These are phyloP conservation scores for Rhineura floridana DNA, from an alignment of 2,113 vertebrate species.

Conservation along the genomic window DNA sequence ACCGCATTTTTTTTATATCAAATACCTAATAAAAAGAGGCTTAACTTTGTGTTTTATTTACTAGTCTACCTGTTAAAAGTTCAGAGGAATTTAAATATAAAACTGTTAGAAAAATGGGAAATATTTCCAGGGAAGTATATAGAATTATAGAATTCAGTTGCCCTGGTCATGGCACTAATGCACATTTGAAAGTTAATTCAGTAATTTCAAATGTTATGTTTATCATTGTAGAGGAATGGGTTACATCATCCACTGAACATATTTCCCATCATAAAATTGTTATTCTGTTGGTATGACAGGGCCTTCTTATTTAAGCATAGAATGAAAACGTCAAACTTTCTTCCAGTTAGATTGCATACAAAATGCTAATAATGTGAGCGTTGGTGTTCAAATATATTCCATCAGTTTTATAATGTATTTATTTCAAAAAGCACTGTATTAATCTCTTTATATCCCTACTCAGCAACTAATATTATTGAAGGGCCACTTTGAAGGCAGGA, in stretches of 20 bases:
- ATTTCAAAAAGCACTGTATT: slow-evolving; percentile 7
- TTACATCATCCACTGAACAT: not conserved
- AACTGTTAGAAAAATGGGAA: not conserved
- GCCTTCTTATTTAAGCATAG: not conserved
- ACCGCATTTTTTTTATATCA: not conserved
- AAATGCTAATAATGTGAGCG: not conserved
- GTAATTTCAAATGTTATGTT: not conserved
- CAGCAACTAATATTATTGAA: not conserved
- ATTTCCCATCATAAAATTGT: not conserved
- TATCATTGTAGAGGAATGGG: not conserved
- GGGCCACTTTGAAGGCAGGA: not conserved
- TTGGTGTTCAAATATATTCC: not conserved
- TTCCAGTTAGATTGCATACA: not conserved
- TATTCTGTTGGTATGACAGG: not conserved
- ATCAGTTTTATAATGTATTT: not conserved
- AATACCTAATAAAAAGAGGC: slow-evolving; percentile 31
- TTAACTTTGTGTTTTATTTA: not conserved
- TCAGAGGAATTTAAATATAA: slow-evolving; percentile 4
- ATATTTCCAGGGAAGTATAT: not conserved
- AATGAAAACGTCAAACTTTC: not conserved
- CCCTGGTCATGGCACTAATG: not conserved
- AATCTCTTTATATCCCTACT: slow-evolving; percentile 6
- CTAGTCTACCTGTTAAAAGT: not conserved
- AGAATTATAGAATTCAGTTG: not conserved
- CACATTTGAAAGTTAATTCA: not conserved